A percentile compares a stretch with the other conserved stretches of the same genome.
Conservation (phyloP, 2,113 vertebrate genomes). For the Hypocryptadius cinnamomeus region DNA sequence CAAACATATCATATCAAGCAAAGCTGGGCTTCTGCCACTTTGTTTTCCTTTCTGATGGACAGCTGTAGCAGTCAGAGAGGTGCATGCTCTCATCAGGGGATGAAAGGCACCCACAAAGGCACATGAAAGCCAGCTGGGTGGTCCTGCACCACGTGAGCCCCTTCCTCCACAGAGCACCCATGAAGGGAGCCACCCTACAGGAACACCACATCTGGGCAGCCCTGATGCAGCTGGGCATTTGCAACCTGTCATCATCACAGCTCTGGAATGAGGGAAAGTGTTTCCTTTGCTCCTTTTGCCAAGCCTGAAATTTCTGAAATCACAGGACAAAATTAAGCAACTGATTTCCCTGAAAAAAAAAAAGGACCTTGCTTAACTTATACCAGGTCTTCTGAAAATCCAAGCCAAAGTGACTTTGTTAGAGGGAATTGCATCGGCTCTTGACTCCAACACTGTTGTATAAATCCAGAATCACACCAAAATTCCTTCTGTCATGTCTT, state of each 20-base stretch:
- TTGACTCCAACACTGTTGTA: accelerated
- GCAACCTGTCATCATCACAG: not conserved
- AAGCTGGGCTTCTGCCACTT: not conserved
- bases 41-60: not conserved
- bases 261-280: not conserved
- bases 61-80: not conserved
- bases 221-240: not conserved
- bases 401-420: not conserved
- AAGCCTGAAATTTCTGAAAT: not conserved
- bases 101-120: not conserved
- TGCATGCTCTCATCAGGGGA: not conserved
- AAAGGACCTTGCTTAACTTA: not conserved
- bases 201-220: not conserved
- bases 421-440: not conserved
- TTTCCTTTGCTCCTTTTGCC: not conserved
- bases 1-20: not conserved
- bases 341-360: not conserved
- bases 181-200: accelerated
- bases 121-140: not conserved
- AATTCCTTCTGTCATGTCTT: not conserved
- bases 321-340: not conserved
- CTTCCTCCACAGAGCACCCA: not conserved
- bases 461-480: not conserved
- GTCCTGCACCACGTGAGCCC: not conserved
- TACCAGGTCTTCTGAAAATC: not conserved